Conservation (phyloP, 2,888 invertebrate species). For the Gibbula magus region DNA sequence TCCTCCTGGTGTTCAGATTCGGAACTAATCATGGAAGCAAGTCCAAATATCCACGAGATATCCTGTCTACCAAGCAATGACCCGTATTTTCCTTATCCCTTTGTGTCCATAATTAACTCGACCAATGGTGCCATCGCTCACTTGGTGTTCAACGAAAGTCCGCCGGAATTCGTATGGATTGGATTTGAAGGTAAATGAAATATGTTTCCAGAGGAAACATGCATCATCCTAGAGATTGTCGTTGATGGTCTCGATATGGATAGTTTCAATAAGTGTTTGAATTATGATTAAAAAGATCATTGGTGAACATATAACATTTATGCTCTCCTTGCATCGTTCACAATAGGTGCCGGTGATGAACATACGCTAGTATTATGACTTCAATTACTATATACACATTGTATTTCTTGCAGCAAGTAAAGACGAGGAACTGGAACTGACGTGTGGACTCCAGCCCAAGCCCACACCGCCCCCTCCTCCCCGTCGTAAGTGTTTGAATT, state of each 20-base stretch:
- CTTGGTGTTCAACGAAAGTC: constrained; percentile 23
- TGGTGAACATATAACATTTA: too few relatives aligned
- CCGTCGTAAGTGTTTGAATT: too few relatives aligned
- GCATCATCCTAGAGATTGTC: too few relatives aligned
- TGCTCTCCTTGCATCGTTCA: too few relatives aligned
- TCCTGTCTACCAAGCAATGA: constrained; percentile 35
- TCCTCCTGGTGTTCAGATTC: constrained; percentile 37
- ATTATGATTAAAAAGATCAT: too few relatives aligned
- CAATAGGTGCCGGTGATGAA: too few relatives aligned
- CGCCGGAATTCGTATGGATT: constrained; percentile 43
- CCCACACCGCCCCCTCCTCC: background rate
- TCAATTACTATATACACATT: too few relatives aligned
- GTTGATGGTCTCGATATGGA: too few relatives aligned
- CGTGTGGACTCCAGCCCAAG: constrained; percentile 37
- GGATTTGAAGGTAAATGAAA: constrained; percentile 52
- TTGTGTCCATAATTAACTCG: constrained; percentile 43
- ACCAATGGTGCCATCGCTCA: constrained; percentile 40
- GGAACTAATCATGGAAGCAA: constrained; percentile 35
- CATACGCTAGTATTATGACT: too few relatives aligned
- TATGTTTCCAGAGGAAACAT: too few relatives aligned
- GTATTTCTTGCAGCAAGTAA: constrained; percentile 31
- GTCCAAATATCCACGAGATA: constrained; percentile 28
- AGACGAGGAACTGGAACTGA: constrained; percentile 38
- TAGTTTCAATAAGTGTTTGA: too few relatives aligned
- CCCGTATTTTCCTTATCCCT: constrained; percentile 40